phyloP scores from a whole-genome alignment of 2,888 invertebrate genomes.

The Schizaphis graminum region DNA sequence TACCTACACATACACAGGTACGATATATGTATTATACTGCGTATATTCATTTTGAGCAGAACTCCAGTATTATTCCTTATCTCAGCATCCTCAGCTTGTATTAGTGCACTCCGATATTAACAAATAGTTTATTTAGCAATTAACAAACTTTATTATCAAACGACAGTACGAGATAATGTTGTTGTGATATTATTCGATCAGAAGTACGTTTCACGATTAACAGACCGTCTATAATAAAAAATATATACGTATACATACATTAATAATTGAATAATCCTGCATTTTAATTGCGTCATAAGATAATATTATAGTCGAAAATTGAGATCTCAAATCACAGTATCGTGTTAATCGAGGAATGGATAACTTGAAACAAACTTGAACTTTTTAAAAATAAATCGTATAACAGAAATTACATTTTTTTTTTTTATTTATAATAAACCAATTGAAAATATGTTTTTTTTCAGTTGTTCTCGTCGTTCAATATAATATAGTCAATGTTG shows the following conservation, averaged over 20 bases:
- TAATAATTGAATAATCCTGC: neutral
- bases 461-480: neutral
- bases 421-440: neutral
- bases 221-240: neutral
- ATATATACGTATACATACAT: neutral
- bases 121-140: conserved; percentile 50
- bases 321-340: neutral
- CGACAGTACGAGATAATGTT: neutral
- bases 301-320: neutral
- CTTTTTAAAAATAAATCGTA: neutral
- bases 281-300: neutral
- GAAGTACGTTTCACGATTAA: conserved; percentile 22
- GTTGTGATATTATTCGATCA: conserved; percentile 28
- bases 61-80: conserved; percentile 54
- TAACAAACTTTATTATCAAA: conserved; percentile 42
- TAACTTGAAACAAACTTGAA: neutral
- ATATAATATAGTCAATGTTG: neutral
- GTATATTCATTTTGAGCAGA: conserved; percentile 25
- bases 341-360: neutral
- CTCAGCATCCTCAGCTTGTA: neutral
- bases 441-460: neutral
- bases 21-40: neutral
- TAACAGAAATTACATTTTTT: neutral
- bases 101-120: conserved; percentile 20
- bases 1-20: neutral